Percentiles rank a stretch among this genome's conserved stretches.
phyloP scores from a whole-genome alignment of 2,113 vertebrate species.

The Empidonax traillii region DNA sequence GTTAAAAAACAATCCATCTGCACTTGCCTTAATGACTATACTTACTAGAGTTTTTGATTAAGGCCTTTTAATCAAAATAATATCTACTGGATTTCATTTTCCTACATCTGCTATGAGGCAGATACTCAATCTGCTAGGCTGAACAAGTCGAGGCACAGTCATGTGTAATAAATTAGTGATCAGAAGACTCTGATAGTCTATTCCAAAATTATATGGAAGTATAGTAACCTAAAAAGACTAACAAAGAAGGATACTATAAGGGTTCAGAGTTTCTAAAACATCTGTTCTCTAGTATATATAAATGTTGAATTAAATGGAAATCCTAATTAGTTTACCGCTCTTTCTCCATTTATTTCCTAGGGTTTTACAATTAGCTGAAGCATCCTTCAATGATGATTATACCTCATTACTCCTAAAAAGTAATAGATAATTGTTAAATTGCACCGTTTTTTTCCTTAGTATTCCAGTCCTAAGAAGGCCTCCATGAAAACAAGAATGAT shows the following conservation, averaged over 20 bases:
- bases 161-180: constrained; percentile 18
- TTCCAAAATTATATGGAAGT: not conserved
- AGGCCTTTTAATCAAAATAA: constrained; percentile 24
- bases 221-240: not conserved
- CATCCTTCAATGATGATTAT: not conserved
- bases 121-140: not conserved
- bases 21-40: not conserved
- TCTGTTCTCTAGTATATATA: not conserved
- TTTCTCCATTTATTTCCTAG: not conserved
- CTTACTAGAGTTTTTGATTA: constrained; percentile 5
- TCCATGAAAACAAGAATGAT: not conserved
- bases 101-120: not conserved
- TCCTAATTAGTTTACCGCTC: not conserved
- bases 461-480: not conserved
- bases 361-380: not conserved
- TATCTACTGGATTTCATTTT: constrained; percentile 26
- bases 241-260: not conserved
- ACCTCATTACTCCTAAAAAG: not conserved
- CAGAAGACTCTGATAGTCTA: not conserved
- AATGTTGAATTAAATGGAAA: not conserved
- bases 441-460: not conserved
- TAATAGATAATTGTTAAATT: not conserved
- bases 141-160: not conserved
- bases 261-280: not conserved
- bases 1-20: not conserved